Conservation (phyloP, 2,888 invertebrate genomes). For the Leucophora obtusa region DNA sequence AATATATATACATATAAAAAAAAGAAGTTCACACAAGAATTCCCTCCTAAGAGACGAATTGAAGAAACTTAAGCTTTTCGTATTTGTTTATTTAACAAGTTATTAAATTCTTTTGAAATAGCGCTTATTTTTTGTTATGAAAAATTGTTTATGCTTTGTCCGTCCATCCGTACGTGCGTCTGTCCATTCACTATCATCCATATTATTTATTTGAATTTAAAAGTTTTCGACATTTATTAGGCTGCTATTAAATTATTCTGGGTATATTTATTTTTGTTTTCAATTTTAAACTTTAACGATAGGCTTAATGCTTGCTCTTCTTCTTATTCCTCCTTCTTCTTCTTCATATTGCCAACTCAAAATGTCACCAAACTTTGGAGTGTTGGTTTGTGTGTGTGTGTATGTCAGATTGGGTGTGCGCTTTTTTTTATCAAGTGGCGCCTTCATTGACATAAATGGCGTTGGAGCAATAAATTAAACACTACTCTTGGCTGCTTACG, state of each 20-base stretch:
- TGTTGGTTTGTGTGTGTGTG: constrained; percentile 14
- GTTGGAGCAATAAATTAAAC: constrained; percentile 56
- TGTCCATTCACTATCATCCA: constrained; percentile 1
- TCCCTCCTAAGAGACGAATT: constrained; percentile 22
- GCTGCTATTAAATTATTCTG: constrained; percentile 25
- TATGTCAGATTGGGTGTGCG: neutral
- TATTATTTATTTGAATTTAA: constrained; percentile 46
- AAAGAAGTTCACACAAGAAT: constrained; percentile 24
- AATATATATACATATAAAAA: neutral
- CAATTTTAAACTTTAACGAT: constrained; percentile 35
- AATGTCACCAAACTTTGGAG: constrained; percentile 26
- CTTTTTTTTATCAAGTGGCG: constrained; percentile 49
- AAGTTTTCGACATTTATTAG: constrained; percentile 49
- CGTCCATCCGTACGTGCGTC: neutral
- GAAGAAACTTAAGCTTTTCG: constrained; percentile 29
- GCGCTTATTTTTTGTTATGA: constrained; percentile 8
- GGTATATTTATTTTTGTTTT: constrained; percentile 24
- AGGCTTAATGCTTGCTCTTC: constrained; percentile 27
- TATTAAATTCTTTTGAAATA: constrained; percentile 41
- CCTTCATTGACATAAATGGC: constrained; percentile 55
- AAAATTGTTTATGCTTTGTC: constrained; percentile 12
- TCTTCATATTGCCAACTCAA: constrained; percentile 5
- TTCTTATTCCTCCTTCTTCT: neutral
- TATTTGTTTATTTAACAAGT: constrained; percentile 52
- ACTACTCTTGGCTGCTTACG: constrained; percentile 37